Evolutionary conservation across 1,140 invertebrate species (phyloP), one percentile per base, ranked within the genome.

Genomic region (Brachionus calyciflorus): DNA sequence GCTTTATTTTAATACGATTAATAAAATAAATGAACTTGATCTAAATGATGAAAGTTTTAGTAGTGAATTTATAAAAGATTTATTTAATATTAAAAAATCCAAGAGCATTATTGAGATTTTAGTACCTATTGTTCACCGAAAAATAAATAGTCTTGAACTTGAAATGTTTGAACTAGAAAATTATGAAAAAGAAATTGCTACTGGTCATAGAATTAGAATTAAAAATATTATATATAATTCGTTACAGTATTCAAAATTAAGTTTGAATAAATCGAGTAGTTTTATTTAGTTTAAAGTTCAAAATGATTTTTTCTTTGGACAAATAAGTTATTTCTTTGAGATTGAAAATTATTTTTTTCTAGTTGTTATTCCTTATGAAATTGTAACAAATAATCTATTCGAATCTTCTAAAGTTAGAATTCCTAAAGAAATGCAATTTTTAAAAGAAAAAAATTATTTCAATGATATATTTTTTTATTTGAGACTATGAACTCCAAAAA

Each of bases 221-320:
- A 55, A 55, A 55, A 55, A 55, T 24, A 55, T 24, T 24, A 55
- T 55, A 24, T 55, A 24, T 55, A 55, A 17, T 55, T 55, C 51
- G 10, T 24, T 55, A 24, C 19, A 55, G 26, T 60, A 12, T n/a
- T n/a, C 24, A 12, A 37, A 17, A n/a, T n/a, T n/a, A n/a, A n/a
- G n/a, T n/a, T n/a, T n/a, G n/a, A 60, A 60, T 30, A 60, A 60
- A 33, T 60, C 55, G n/a, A 60, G 55, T 60, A n/a, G 55, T 9
- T 14, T 60, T 33, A 60, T 60, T 14, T 30, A 60, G 33, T 60
- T 14, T 60, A 33, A 24, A 12, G 9, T 60, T 60, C 9, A 30
- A 14, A 60, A 33, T 60, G 24, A 30, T n/a, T 33, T 14, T 30
- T 14, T 7, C 1, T 60, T 60, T 33, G 24, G 55, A 10, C 6